phyloP scores from a whole-genome alignment of 1,140 invertebrate species.

The Eriocheir sinensis region DNA sequence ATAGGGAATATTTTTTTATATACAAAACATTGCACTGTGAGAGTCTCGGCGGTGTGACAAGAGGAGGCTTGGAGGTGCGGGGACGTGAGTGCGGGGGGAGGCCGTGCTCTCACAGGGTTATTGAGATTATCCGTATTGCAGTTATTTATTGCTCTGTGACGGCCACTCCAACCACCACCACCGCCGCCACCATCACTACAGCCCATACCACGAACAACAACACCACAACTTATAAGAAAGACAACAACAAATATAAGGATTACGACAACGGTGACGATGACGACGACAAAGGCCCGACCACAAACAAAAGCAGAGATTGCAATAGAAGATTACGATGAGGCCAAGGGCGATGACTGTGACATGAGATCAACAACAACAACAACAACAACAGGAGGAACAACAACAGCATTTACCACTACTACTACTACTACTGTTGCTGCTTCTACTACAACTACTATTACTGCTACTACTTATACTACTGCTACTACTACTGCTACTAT shows the following conservation, averaged over 20 bases:
- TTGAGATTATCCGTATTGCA: conserved; percentile 1
- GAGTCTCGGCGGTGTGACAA: not conserved
- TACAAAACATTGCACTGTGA: too few relatives aligned
- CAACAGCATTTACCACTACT: conserved; percentile 29
- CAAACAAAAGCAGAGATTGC: not conserved
- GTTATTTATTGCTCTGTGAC: not conserved
- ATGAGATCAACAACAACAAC: not conserved
- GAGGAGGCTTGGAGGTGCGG: not conserved
- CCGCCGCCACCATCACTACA: not conserved
- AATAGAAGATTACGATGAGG: not conserved
- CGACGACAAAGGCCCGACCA: not conserved
- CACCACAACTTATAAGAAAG: not conserved
- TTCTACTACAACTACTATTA: not conserved
- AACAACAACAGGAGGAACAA: too few relatives aligned
- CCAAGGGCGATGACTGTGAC: not conserved
- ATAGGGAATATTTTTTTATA: too few relatives aligned
- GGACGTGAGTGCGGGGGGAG: not conserved
- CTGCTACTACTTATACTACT: not conserved
- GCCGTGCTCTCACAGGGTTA: not conserved
- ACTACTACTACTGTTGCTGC: not conserved
- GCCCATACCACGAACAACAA: too few relatives aligned
- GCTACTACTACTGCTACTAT: conserved; percentile 14
- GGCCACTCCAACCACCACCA: not conserved
- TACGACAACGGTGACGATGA: not conserved
- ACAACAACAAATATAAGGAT: not conserved